Base-by-base conservation (phyloP, 1,140 invertebrate genomes). In the Bombus huntii region DNA sequence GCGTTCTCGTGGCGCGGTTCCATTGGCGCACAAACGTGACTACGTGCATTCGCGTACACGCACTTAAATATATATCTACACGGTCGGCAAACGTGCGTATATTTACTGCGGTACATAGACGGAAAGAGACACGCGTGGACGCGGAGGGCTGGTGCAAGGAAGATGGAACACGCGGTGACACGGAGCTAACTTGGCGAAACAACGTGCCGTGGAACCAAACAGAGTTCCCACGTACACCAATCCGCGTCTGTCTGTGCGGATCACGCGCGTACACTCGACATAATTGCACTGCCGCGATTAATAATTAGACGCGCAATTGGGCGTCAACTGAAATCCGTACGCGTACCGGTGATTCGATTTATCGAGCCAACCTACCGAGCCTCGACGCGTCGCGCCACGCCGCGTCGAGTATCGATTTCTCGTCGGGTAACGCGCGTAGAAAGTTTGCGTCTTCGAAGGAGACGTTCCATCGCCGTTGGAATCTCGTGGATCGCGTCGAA, bases 251-350 rank as follows among this genome's bases (percentile, higher is more conserved):
- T 22, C 34, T 71, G 39, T 18, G 71, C 62, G 78, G 70, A 74
- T 86, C 86, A 89, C 90, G 88, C 88, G 90, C 90, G 92, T 91
- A 91, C 88, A 85, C 82, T 80, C 86, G 83, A 89, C 91, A 93
- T 93, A 95, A 94, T 94, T 94, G 92, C 92, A 90, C 92, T 92
- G 90, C 89, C 92, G 83, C 92, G 92, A 94, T 94, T 94, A 93
- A 94, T 94, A 94, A 95, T 95, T 95, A 94, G 93, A 94, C 93
- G 92, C 90, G 91, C 92, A 91, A 93, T 92, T 93, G 93, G 90
- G 90, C 93, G 93, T 93, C 92, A 93, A 92, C 91, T 91, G 86
- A 71, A 75, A 84, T 79, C 80, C 77, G 85, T 73, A 68, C 80
- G 78, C 71, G 59, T 73, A 88, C 88, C 71, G 85, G 88, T 92